phyloP scores from a whole-genome alignment of 2,888 invertebrate genomes.

The Xylota segnis region DNA sequence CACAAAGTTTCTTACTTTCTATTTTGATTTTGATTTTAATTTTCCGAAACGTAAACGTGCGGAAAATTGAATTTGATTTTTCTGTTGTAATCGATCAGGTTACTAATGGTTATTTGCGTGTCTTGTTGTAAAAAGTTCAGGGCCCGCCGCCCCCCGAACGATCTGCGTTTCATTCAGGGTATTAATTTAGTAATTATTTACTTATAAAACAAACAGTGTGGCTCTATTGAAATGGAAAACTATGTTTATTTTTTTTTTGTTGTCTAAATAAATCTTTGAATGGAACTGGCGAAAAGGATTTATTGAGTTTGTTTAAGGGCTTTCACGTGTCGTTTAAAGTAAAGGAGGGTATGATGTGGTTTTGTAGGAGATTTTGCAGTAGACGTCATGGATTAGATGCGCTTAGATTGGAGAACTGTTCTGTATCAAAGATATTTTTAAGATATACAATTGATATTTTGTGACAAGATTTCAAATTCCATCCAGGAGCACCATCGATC shows the following conservation, averaged over 20 bases:
- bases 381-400: too few species aligned
- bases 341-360: neutral
- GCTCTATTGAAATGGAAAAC: neutral
- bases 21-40: neutral
- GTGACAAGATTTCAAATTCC: too few species aligned
- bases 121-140: constrained; percentile 14
- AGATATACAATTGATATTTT: too few species aligned
- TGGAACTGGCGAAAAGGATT: constrained; percentile 6
- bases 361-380: too few species aligned
- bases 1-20: neutral
- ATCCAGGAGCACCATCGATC: too few species aligned
- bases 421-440: too few species aligned
- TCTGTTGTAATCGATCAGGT: constrained; percentile 11
- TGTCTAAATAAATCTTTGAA: constrained; percentile 14
- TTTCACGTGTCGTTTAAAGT: neutral
- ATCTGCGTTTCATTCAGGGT: constrained; percentile 6
- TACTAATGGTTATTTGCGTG: constrained; percentile 7
- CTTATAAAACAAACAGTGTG: constrained; percentile 3
- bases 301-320: neutral
- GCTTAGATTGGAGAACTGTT: too few species aligned
- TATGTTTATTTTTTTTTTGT: neutral
- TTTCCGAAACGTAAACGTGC: constrained; percentile 5
- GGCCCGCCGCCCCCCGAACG: neutral
- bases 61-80: neutral
- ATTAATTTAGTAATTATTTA: constrained; percentile 13